Base-by-base conservation (phyloP, 2,888 invertebrate species). In the Caenorhabditis sp. region DNA sequence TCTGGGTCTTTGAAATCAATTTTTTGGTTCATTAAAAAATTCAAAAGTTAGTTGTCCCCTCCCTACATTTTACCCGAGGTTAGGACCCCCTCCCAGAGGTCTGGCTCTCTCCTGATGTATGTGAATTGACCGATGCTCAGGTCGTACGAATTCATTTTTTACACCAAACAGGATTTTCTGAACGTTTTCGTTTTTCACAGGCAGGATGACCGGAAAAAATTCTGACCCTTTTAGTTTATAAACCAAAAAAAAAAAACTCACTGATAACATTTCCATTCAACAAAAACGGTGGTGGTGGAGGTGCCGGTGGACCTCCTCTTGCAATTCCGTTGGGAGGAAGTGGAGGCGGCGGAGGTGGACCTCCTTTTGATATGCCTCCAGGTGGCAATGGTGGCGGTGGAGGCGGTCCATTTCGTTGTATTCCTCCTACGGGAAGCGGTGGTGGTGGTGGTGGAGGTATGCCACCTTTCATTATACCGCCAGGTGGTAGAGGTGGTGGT, bases 311-410 rank as follows among this genome's bases (percentile, higher is more conserved):
- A 1, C n/a, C 26, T 14, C 26, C 24, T 21, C 10, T 26, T 5
- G 57, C n/a, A 12, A 36, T 31, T 19, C 57, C 57, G 12, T 27
- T 27, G 26, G 66, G 57, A 6, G 64, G 59, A 23, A 65, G 57
- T 5, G 67, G 72, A 6, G 66, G 71, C n/a, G 67, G 68, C 1
- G 72, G 64, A 8, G 72, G 72, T 19, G 71, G 66, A 12, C 43
- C 49, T 23, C 12, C 36, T 12, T 37, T 26, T 14, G 1, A 43
- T 21, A 37, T 57, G 0, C 51, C 51, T 23, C 26, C 55, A 4
- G 17, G 23, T 21, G 65, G 65, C 12, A 62, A 58, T n/a, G 66
- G 70, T 23, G 70, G 70, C 0, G 70, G 69, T n/a, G 69, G 66
- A 1, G 69, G 69, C 27, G 61, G 43, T 3, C n/a, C 31, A 12